A percentile compares a stretch with the other conserved stretches of the same genome.
These are phyloP conservation scores for Andrena bucephala DNA, from an alignment of 2,888 invertebrate species.

Conservation along the genomic window DNA sequence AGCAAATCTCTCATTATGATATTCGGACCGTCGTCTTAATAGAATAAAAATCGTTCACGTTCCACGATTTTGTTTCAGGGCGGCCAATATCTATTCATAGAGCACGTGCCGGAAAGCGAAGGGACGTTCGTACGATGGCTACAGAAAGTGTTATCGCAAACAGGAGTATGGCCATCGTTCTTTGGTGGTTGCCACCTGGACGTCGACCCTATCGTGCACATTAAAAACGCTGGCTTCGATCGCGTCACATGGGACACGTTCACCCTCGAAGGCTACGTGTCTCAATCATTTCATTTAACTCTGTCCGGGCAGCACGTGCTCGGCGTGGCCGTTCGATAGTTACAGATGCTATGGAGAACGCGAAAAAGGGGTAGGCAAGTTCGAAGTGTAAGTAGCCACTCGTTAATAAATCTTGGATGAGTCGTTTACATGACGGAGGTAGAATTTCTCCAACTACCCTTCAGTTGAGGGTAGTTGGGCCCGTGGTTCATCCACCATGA, in stretches of 20 bases:
- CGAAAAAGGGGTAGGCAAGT: background rate
- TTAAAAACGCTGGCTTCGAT: conserved; percentile 74
- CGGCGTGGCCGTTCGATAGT: conserved; percentile 77
- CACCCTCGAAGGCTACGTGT: conserved; percentile 76
- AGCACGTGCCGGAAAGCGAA: conserved; percentile 76
- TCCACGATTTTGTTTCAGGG: conserved; percentile 64
- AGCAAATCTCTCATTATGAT: background rate
- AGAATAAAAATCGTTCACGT: too few species aligned
- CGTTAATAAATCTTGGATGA: background rate
- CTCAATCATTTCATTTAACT: conserved; percentile 75
- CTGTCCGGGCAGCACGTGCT: conserved; percentile 78
- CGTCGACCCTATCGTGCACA: conserved; percentile 71
- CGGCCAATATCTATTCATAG: conserved; percentile 80
- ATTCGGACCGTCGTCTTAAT: too few species aligned
- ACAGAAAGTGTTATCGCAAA: conserved; percentile 76
- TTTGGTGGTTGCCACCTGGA: conserved; percentile 80
- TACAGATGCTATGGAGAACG: background rate
- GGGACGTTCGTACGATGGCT: conserved; percentile 73
- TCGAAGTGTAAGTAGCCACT: background rate
- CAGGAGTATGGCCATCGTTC: conserved; percentile 80
- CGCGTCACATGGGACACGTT: conserved; percentile 73
- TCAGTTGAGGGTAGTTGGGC: too few species aligned
- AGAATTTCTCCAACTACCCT: too few species aligned
- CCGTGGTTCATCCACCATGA: too few species aligned
- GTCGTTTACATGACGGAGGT: too few species aligned